Percentiles rank a stretch among this genome's conserved stretches.
phyloP scores from a whole-genome alignment of 2,113 vertebrate genomes.

The Bubo scandiacus region DNA sequence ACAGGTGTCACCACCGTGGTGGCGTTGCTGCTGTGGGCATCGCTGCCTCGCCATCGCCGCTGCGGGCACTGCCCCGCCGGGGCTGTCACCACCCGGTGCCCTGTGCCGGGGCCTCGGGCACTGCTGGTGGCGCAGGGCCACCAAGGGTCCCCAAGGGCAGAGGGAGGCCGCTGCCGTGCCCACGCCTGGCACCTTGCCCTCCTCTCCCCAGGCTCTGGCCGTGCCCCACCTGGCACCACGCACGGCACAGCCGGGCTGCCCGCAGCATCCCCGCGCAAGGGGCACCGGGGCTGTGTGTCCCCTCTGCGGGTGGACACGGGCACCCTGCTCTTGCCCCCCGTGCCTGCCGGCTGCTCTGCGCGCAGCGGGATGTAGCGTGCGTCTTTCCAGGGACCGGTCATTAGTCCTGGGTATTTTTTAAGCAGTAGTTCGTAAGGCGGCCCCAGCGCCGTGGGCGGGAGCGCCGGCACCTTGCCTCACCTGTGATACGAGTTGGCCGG shows the following conservation, averaged over 20 bases:
- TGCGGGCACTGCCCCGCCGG: background rate
- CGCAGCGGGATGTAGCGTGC: rapidly evolving
- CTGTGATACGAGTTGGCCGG: background rate
- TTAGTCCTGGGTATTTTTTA: background rate
- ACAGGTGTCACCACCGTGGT: rapidly evolving
- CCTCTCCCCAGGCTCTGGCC: background rate
- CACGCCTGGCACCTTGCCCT: background rate
- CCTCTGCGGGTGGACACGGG: background rate
- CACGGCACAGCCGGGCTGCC: background rate
- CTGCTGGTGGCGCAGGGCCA: background rate
- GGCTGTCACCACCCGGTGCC: rapidly evolving
- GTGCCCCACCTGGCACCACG: background rate
- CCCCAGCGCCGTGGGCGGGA: background rate
- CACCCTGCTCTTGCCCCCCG: rapidly evolving
- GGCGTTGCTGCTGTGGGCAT: too few relatives aligned
- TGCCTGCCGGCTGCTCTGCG: rapidly evolving
- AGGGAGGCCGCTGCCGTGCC: background rate
- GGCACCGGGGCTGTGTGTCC: rapidly evolving
- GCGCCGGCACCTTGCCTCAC: background rate
- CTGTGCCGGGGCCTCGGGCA: background rate
- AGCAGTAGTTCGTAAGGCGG: rapidly evolving
- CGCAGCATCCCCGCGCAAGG: background rate
- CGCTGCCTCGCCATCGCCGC: background rate
- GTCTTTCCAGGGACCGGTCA: background rate
- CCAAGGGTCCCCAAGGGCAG: background rate